Conservation (phyloP, 2,888 invertebrate species). For the Platerodrilus igneus region DNA sequence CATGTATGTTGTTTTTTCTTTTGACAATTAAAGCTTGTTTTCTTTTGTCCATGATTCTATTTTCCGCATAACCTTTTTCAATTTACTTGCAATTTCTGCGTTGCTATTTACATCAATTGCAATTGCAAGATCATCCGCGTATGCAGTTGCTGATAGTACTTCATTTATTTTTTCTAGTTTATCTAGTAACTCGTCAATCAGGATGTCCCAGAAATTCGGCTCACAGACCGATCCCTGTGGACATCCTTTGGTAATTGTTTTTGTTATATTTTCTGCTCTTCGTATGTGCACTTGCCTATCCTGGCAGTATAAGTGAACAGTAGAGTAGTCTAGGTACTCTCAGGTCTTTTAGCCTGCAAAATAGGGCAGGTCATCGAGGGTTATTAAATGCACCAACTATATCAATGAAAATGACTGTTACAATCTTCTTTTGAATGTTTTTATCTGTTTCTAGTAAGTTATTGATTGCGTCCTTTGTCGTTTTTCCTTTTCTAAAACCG, state of each 20-base stretch:
- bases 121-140: no score
- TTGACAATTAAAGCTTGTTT: no score
- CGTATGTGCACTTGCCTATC: conserved; percentile 5
- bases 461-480: conserved; percentile 12
- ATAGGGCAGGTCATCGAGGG: conserved; percentile 15
- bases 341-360: neutral
- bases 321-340: no score
- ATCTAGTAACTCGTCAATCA: no score
- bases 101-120: no score
- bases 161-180: no score
- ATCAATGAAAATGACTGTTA: conserved; percentile 11
- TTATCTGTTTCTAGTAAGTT: neutral
- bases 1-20: no score
- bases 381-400: conserved; percentile 20
- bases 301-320: conserved; percentile 12
- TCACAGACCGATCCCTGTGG: conserved; percentile 16
- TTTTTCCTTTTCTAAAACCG: conserved; percentile 8
- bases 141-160: no score
- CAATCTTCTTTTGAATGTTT: conserved; percentile 3
- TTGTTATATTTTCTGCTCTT: neutral
- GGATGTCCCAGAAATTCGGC: conserved; percentile 7
- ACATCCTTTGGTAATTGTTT: conserved; percentile 10
- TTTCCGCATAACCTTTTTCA: no score
- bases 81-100: no score
- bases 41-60: no score